Conservation (phyloP, 2,888 invertebrate genomes). For the Pristionchus mayeri region DNA sequence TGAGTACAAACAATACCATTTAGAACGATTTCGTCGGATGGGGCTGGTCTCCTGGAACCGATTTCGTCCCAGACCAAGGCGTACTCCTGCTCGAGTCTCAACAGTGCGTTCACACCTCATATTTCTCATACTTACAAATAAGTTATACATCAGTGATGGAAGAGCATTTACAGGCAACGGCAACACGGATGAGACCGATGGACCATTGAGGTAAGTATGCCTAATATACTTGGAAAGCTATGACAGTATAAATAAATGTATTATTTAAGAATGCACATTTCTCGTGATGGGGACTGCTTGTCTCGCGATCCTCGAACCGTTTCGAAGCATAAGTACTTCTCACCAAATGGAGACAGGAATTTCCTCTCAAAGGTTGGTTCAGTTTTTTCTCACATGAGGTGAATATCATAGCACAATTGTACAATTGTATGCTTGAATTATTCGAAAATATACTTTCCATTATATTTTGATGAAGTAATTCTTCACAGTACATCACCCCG, state of each 20-base stretch:
- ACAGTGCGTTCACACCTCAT: neutral
- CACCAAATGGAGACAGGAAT: neutral
- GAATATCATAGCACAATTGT: too few species aligned
- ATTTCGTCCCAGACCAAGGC: conserved; percentile 3
- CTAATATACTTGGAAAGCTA: too few species aligned
- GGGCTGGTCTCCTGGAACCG: conserved; percentile 26
- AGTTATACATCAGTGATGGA: too few species aligned
- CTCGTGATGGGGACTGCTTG: neutral
- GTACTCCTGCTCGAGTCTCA: conserved; percentile 39
- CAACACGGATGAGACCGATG: neutral
- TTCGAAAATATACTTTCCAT: too few species aligned
- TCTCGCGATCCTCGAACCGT: neutral
- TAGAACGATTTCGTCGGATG: conserved; percentile 45
- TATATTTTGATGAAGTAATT: too few species aligned
- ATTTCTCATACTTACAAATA: too few species aligned
- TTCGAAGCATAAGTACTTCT: conserved; percentile 48
- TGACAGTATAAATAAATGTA: neutral
- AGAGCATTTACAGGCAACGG: conserved; percentile 18
- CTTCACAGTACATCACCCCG: conserved; percentile 54
- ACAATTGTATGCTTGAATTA: too few species aligned
- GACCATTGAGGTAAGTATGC: neutral
- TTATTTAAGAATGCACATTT: neutral
- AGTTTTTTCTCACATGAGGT: too few species aligned
- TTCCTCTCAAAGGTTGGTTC: conserved; percentile 42
- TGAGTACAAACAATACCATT: neutral